A percentile compares a stretch with the other conserved stretches of the same genome.
These are phyloP conservation scores for Metaphire vulgaris DNA, from an alignment of 1,140 invertebrate genomes.

Conservation along the genomic window DNA sequence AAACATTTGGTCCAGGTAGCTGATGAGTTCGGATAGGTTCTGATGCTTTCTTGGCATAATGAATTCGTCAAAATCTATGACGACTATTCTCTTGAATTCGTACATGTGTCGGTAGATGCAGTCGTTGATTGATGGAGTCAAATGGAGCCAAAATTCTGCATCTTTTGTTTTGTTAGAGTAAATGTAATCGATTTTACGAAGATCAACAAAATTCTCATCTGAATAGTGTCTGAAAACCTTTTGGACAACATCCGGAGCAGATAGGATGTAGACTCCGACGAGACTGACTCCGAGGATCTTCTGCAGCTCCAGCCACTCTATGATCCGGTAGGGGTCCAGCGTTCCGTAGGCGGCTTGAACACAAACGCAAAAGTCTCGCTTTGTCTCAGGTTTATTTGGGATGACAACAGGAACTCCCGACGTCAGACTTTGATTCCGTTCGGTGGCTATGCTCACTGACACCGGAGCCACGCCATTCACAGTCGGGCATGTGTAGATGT, in stretches of 20 bases:
- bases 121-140: neutral
- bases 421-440: neutral
- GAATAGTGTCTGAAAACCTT: constrained; percentile 14
- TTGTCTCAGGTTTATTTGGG: constrained; percentile 4
- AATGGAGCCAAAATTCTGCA: neutral
- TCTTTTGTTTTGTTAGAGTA: neutral
- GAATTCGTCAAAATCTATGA: neutral
- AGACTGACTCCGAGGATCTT: constrained; percentile 17
- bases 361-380: neutral
- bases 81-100: neutral
- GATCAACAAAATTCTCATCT: constrained; percentile 17
- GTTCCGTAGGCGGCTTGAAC: constrained; percentile 17
- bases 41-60: neutral
- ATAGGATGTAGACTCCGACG: constrained; percentile 19
- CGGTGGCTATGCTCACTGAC: neutral
- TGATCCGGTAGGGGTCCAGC: constrained; percentile 14
- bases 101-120: neutral
- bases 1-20: neutral
- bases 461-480: neutral
- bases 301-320: constrained; percentile 30
- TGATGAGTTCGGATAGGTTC: neutral
- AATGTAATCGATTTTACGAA: constrained; percentile 2
- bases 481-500: constrained; percentile 8
- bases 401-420: neutral
- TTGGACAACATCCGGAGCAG: neutral